Percentiles rank a stretch among this genome's conserved stretches.
phyloP scores from a whole-genome alignment of 2,888 invertebrate genomes.

The Aromia moschata region DNA sequence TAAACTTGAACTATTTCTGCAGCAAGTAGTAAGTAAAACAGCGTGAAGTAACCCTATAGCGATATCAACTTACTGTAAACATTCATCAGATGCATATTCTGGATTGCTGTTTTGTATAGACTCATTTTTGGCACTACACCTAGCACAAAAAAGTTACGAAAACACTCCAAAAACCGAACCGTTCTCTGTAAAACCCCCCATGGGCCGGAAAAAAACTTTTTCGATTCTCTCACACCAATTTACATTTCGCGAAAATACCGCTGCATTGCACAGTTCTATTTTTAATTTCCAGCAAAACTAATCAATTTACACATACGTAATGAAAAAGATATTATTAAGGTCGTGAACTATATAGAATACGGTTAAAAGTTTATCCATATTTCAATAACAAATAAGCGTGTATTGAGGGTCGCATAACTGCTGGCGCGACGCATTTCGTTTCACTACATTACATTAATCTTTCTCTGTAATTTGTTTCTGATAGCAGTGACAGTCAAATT shows the following conservation, averaged over 20 bases:
- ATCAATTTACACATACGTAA: constrained; percentile 24
- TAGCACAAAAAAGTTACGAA: not conserved
- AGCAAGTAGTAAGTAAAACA: no score
- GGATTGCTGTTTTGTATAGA: constrained; percentile 57
- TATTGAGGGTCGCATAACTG: constrained; percentile 15
- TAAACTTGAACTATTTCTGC: not conserved
- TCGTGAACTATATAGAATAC: constrained; percentile 35
- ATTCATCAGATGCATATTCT: constrained; percentile 55
- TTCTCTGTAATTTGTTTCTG: no score
- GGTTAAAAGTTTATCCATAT: constrained; percentile 18
- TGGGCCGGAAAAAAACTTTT: not conserved
- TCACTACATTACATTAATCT: no score
- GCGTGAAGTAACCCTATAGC: no score
- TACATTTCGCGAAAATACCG: not conserved
- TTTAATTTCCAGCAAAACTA: constrained; percentile 13
- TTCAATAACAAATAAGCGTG: constrained; percentile 8
- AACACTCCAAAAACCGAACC: not conserved
- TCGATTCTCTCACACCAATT: not conserved
- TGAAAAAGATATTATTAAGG: constrained; percentile 33
- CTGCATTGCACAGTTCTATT: constrained; percentile 15
- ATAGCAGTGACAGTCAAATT: no score
- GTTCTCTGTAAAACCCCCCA: not conserved
- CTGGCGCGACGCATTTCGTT: not conserved
- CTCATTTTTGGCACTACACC: constrained; percentile 49
- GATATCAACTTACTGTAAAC: constrained; percentile 52